Evolutionary conservation across 2,888 invertebrate genomes (phyloP).

Genomic region (Dynastes hyllus): DNA sequence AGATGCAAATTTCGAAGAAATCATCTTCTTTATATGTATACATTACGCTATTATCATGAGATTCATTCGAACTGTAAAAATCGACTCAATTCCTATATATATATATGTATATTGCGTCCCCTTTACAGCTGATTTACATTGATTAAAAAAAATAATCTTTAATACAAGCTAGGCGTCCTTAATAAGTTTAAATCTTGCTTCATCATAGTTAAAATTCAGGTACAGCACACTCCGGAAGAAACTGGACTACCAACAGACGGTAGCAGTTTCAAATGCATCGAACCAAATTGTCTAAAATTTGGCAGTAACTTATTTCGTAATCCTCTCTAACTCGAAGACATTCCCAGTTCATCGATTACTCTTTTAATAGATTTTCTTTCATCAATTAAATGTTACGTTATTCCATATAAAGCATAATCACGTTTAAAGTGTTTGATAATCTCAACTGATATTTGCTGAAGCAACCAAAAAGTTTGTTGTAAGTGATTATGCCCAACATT

Average conservation of each 20-base stretch:
- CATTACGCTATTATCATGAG: constrained; percentile 31
- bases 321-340: not conserved
- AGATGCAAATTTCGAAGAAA: no score
- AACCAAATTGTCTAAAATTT: constrained; percentile 51
- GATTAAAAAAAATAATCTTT: constrained; percentile 32
- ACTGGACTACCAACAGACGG: constrained; percentile 1
- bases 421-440: not conserved
- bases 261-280: constrained; percentile 47
- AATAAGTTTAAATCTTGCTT: constrained; percentile 51
- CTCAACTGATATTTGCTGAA: no score
- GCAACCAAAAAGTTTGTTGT: no score
- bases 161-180: constrained; percentile 34
- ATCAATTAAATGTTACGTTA: not conserved
- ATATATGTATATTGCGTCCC: not conserved
- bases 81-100: not conserved
- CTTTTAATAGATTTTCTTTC: no score
- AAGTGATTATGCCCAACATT: no score
- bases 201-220: constrained; percentile 51
- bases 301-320: constrained; percentile 47
- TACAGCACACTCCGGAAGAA: constrained; percentile 51
- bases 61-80: constrained; percentile 28
- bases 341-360: not conserved
- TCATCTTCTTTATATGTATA: not conserved
- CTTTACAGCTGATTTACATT: constrained; percentile 13
- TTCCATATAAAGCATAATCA: constrained; percentile 1